Base-by-base conservation (phyloP, 2,113 vertebrate genomes). In the Plotosus lineatus region DNA sequence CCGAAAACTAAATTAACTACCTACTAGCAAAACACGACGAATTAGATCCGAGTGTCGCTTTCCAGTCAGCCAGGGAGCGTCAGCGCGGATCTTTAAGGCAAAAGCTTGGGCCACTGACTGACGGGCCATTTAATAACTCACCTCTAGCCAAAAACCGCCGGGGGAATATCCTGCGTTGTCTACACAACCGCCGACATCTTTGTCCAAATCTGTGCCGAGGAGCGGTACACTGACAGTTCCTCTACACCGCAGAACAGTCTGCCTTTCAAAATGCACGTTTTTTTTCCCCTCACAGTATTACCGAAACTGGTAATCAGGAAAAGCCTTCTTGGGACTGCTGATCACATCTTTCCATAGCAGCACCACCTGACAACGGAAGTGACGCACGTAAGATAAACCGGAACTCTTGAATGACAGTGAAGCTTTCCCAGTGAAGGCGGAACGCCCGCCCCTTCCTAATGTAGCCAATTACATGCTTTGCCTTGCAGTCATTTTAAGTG, bases 321-420 rank as follows among this genome's bases (percentile, higher is more conserved):
- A 91, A 93, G 91, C 90, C 91, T 92, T 87, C 90, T 89, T 87
- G 90, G 88, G 73, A 87, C 86, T 61, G 80, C 93, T 92, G 92
- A 94, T 93, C 91, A 92, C 93, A 94, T 94, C 93, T 94, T 94
- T 94, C 93, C 93, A 94, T 92, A 93, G 91, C 93, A 94, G 90
- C 92, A 78, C 94, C 93, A 93, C 94, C 94, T 94, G 94, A 94
- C 94, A 94, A 94, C 94, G 94, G 94, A 94, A 92, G 89, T 94
- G 93, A 94, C 94, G 94, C 93, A 94, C 60, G 65, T 79, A 61
- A 51, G 58, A 76, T 92, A 92, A 94, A n/a, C n/a, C n/a, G n/a
- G n/a, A n/a, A n/a, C n/a, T n/a, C n/a, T n/a, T n/a, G n/a, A n/a
- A 83, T 87, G 93, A 90, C 92, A 86, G 88, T 61, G 0, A 3